phyloP scores from a whole-genome alignment of 2,113 vertebrate genomes.

The Grammomys dolichurus region DNA sequence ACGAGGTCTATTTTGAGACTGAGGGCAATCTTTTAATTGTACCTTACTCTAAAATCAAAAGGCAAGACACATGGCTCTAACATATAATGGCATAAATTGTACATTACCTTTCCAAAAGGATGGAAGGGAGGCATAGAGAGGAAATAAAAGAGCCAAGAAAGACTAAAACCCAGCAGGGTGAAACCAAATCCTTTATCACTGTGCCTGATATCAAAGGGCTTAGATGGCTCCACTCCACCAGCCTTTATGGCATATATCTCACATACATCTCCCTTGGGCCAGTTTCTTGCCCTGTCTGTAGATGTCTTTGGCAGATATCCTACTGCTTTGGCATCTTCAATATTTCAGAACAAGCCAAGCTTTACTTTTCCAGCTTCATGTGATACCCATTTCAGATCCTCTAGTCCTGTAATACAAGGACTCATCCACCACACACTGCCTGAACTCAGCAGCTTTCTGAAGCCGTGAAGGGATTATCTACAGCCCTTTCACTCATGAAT shows the following conservation, averaged over 20 bases:
- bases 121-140: too few species aligned
- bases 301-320: background rate
- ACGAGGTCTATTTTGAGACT: background rate
- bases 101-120: background rate
- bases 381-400: background rate
- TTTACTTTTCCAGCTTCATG: background rate
- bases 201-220: background rate
- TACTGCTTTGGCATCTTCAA: background rate
- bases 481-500: background rate
- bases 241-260: too few species aligned
- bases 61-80: too few species aligned
- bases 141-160: background rate
- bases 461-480: background rate
- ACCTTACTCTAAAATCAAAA: background rate
- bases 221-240: background rate
- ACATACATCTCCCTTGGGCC: background rate
- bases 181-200: background rate
- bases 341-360: background rate
- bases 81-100: background rate
- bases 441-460: background rate
- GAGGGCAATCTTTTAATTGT: background rate
- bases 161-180: background rate
- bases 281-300: background rate
- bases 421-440: background rate
- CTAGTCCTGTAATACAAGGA: background rate